Percentiles rank a stretch among this genome's conserved stretches.
Conservation (phyloP, 1,140 invertebrate genomes). For the Sinella curviseta region DNA sequence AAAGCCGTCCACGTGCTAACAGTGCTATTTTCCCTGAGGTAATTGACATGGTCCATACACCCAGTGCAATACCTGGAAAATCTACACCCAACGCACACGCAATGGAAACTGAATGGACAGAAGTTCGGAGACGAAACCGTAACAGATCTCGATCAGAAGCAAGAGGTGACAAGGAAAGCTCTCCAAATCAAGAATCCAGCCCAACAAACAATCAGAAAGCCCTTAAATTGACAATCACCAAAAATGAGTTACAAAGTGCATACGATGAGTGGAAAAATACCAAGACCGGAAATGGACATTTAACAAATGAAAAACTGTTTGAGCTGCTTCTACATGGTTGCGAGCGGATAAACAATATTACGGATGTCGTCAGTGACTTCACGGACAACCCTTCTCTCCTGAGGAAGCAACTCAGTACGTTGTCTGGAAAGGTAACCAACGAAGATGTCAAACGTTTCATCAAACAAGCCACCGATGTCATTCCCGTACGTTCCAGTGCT, state of each 20-base stretch:
- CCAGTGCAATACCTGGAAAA: not conserved
- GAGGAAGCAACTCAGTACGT: not conserved
- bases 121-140: too few species aligned
- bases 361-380: not conserved
- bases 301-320: not conserved
- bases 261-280: not conserved
- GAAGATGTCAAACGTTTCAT: not conserved
- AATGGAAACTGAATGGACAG: too few species aligned
- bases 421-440: not conserved
- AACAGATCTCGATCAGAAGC: too few species aligned
- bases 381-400: not conserved
- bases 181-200: too few species aligned
- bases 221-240: not conserved
- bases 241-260: not conserved
- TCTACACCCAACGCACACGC: not conserved
- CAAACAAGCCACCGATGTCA: not conserved
- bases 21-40: not conserved
- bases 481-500: not conserved
- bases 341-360: not conserved
- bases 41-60: not conserved
- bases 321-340: not conserved
- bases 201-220: not conserved
- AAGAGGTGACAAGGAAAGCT: too few species aligned
- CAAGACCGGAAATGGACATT: not conserved
- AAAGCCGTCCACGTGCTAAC: not conserved